Percentiles rank a stretch among this genome's conserved stretches.
These are phyloP conservation scores for Ceraclea dissimilis DNA, from an alignment of 2,888 invertebrate genomes.

Conservation along the genomic window DNA sequence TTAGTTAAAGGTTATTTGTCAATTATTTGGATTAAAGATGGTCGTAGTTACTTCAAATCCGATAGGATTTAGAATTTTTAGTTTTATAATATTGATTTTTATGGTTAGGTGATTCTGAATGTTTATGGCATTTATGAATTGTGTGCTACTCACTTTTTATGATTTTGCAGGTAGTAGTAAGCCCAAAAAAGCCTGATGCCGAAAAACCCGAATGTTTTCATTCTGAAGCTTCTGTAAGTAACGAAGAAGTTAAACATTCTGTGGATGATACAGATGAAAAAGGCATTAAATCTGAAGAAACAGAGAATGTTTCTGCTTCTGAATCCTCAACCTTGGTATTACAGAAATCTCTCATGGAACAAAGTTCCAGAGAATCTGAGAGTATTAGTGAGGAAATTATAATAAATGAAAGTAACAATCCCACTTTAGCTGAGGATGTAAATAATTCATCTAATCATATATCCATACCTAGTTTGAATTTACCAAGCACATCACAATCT, in stretches of 20 bases:
- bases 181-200: neutral
- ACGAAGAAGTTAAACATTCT: neutral
- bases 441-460: constrained; percentile 5
- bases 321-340: too few relatives aligned
- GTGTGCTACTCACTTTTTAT: too few relatives aligned
- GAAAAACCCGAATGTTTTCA: neutral
- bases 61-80: too few relatives aligned
- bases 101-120: too few relatives aligned
- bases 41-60: too few relatives aligned
- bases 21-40: too few relatives aligned
- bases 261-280: too few relatives aligned
- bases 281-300: neutral
- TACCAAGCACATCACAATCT: constrained; percentile 16
- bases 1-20: neutral
- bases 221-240: neutral
- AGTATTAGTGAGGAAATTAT: constrained; percentile 21
- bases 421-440: neutral
- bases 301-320: neutral
- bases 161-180: too few relatives aligned
- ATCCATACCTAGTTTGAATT: constrained; percentile 24
- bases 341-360: too few relatives aligned
- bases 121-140: too few relatives aligned
- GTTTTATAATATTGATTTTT: too few relatives aligned
- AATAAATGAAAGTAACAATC: constrained; percentile 6
- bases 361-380: constrained; percentile 2